These are phyloP conservation scores for Leucopsar rothschildi DNA, from an alignment of 2,113 vertebrate species.

Conservation along the genomic window DNA sequence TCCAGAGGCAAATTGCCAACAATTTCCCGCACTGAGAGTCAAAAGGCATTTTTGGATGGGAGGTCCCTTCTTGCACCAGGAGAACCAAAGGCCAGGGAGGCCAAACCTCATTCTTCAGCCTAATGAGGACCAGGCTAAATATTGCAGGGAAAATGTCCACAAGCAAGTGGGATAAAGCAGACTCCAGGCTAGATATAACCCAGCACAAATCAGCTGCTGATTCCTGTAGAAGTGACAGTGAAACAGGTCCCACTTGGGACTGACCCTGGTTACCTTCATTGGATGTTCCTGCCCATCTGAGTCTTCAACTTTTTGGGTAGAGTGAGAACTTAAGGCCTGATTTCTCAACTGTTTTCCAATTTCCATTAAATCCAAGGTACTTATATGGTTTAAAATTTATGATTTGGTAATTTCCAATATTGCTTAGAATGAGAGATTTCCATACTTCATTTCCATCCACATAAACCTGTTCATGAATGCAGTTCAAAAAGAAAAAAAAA, in stretches of 20 bases:
- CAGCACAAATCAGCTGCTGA: background rate
- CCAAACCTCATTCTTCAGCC: background rate
- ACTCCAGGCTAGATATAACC: background rate
- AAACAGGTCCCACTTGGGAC: background rate
- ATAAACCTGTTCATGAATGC: background rate
- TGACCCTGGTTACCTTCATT: background rate
- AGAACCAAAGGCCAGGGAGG: background rate
- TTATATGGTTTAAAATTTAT: background rate
- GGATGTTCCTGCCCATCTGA: background rate
- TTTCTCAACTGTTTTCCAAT: background rate
- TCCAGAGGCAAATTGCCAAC: background rate
- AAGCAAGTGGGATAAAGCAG: background rate
- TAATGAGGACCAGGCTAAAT: background rate
- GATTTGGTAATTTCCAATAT: background rate
- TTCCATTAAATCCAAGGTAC: background rate
- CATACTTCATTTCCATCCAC: background rate
- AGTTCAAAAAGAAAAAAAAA: background rate
- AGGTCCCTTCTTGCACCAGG: background rate
- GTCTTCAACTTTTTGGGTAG: background rate
- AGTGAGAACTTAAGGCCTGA: background rate
- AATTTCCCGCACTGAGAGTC: accelerated
- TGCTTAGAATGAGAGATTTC: background rate
- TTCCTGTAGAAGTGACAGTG: background rate
- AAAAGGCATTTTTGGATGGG: background rate
- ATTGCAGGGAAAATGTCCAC: background rate